Evolutionary conservation across 2,888 invertebrate genomes (phyloP), one percentile per base, ranked within the genome.

Genomic region (Chalcis sispes): DNA sequence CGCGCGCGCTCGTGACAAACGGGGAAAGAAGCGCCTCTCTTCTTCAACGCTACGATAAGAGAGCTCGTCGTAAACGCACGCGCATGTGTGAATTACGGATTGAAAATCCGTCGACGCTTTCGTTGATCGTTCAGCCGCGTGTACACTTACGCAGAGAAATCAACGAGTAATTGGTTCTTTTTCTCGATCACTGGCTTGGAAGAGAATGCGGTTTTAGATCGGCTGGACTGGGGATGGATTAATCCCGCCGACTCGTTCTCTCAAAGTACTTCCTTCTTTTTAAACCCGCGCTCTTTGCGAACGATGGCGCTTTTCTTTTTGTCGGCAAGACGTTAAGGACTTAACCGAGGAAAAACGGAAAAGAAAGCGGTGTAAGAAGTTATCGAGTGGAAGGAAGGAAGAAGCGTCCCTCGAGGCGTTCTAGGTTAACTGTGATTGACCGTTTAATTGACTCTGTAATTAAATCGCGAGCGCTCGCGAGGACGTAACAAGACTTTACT

Each of bases 381-480:
- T 58, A 58, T 58, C 58, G 50, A 48, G 23, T 59, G 67, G 58
- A 27, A 48, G 23, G 27, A 27, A 3, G 58, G 29, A 48, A 23
- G 27, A 27, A 3, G 5, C 54, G 50, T 50, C 54, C 50, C 50
- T 54, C 23, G 50, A 18, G 20, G 23, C 50, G 15, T 5, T 4
- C 29, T 58, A n/a, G 27, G 13, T 54, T 29, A 54, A 54, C 20
- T 81, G 81, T 84, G 84, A 86, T 85, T 84, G 85, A 85, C 84
- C 83, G 84, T 83, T 86, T 83, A 85, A 85, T 84, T 82, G 85
- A 84, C 80, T 79, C 80, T 83, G 81, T 85, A 85, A 86, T 86
- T 84, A 82, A 86, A 85, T 85, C 80, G 83, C 77, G 67, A 78
- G 75, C 69, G 67, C 71, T 62, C 36, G 67, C 71, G 64, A 42